Evolutionary conservation across 2,797 vertebrate species (phyloP), one percentile per base, ranked within the genome.

Genomic region (Hyperoplus lanceolatus): DNA sequence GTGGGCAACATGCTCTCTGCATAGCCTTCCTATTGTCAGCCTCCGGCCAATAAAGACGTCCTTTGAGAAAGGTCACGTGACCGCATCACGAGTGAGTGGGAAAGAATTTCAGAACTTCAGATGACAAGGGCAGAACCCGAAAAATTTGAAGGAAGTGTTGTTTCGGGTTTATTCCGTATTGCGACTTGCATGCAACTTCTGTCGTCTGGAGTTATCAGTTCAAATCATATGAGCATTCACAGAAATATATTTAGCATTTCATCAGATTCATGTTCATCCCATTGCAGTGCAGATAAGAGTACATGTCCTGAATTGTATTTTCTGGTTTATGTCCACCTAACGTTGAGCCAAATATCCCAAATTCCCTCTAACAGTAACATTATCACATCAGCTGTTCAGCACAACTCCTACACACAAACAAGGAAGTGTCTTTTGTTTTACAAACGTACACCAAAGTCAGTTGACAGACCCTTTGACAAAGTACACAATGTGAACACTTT

Each of bases 61-160:
- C 77, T 91, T 93, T 94, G 84, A 93, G 83, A 58, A 45, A 10
- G 77, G 73, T 93, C 93, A 91, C 77, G 73, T 93, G 93, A 85
- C 69, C 8, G 75, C 81, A 79, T 91, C 87, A 87, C 80, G 39
- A 87, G 87, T 6, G 5, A 42, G 59, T 42, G 83, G 77, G 49
- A 68, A 84, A 59, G 79, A 84, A 85, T 88, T 70, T 86, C 65
- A 59, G 79, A 84, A 85, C 87, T 70, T 86, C 65, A 57, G 79
- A 79, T 68, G 68, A 69, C 42, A 46, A 50, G 57, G 75, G 36
- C 75, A 59, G 58, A 45, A 71, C 38, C 29, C 29, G 3, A 21
- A 77, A 70, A 50, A 55, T n/a, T 57, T 51, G 54, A 66, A 72
- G 74, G 48, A 73, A 50, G 51, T 14, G 11, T 13, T 51, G 70